Conservation (phyloP, 2,797 vertebrate genomes). For the Myripristis murdjan region DNA sequence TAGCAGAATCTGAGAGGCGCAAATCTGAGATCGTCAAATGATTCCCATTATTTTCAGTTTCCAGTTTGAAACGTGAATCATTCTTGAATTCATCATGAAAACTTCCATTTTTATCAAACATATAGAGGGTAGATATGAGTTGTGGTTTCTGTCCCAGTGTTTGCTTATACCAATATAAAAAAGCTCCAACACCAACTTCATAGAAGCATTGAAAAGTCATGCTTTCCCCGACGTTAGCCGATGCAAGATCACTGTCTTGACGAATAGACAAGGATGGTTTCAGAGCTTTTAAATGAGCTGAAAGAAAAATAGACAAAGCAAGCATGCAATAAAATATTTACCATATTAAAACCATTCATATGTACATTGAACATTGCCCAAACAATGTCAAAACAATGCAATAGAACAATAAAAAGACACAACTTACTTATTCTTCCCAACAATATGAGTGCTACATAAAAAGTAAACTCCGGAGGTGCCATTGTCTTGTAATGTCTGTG, state of each 20-base stretch:
- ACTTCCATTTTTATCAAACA: accelerated
- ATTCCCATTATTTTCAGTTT: not conserved
- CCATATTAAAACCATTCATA: accelerated
- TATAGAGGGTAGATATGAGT: constrained; percentile 16
- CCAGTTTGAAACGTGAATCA: constrained; percentile 15
- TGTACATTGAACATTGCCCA: no score
- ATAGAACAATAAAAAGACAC: not conserved
- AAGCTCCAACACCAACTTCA: not conserved
- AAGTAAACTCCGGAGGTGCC: constrained; percentile 16
- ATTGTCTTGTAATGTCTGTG: constrained; percentile 23
- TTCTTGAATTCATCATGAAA: constrained; percentile 39
- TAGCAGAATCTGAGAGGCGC: constrained; percentile 44
- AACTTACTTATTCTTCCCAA: constrained; percentile 45
- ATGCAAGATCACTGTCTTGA: constrained; percentile 7
- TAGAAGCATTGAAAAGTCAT: constrained; percentile 49
- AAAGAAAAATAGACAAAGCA: constrained; percentile 1
- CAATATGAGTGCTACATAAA: constrained; percentile 33
- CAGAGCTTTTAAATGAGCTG: constrained; percentile 25
- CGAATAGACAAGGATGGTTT: not conserved
- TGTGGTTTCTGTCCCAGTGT: constrained; percentile 17
- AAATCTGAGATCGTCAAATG: constrained; percentile 23
- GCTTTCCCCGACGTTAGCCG: not conserved
- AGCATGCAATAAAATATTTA: not conserved
- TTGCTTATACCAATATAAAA: constrained; percentile 56
- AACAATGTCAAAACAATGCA: no score